Conservation (phyloP, 2,113 vertebrate genomes). For the Eclectus roratus region DNA sequence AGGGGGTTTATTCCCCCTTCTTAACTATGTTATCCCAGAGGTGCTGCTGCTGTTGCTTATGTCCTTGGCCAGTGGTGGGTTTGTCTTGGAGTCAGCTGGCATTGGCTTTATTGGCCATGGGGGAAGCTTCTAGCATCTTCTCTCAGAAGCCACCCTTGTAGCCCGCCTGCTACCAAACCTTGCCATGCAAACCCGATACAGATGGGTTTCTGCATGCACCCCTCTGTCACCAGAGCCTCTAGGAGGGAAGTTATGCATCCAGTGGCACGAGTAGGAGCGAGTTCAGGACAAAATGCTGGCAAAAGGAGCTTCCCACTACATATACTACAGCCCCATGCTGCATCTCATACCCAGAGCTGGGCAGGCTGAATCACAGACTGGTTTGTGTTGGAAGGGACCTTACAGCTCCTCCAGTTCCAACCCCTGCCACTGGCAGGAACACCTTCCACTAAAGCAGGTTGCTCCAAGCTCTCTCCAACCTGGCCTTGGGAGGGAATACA, state of each 20-base stretch:
- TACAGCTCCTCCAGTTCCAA: background rate
- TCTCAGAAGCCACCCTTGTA: background rate
- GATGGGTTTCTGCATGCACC: background rate
- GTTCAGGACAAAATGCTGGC: background rate
- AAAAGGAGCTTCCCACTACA: background rate
- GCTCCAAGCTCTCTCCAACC: background rate
- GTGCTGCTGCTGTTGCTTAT: background rate
- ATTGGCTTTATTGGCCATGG: too few relatives aligned
- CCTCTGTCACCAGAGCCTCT: background rate
- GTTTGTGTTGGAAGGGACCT: background rate
- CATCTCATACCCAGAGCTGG: background rate
- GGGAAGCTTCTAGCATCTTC: background rate
- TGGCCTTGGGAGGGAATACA: background rate
- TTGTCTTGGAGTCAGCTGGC: background rate
- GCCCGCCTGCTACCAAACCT: background rate
- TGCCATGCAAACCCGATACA: background rate
- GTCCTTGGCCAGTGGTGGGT: background rate
- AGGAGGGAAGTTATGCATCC: background rate
- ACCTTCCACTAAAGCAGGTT: background rate
- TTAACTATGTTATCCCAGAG: background rate
- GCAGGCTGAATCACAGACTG: background rate
- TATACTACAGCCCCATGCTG: background rate
- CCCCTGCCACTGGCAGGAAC: background rate
- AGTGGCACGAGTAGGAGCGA: fast-evolving
- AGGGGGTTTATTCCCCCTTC: background rate